Evolutionary conservation across 1,140 invertebrate genomes (phyloP).

Genomic region (Tenebrio molitor): DNA sequence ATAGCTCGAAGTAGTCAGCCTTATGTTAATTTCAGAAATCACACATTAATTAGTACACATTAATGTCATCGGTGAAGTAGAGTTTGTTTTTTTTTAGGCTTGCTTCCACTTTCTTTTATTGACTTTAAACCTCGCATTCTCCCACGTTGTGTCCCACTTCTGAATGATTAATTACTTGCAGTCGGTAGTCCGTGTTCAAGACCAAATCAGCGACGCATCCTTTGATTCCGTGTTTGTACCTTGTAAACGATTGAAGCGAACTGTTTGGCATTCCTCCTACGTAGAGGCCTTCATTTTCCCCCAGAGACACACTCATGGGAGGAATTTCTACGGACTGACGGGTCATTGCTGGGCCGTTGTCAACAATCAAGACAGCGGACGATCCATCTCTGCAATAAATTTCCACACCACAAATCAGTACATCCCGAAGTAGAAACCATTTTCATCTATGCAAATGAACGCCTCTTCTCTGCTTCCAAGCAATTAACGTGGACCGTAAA

Average conservation of each 20-base stretch:
- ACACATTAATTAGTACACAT: slow-evolving; percentile 58
- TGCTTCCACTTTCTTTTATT: slow-evolving; percentile 36
- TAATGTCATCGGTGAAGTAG: slow-evolving; percentile 49
- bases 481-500: no score
- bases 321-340: slow-evolving; percentile 86
- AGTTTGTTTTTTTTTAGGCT: slow-evolving; percentile 20
- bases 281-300: slow-evolving; percentile 83
- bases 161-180: slow-evolving; percentile 62
- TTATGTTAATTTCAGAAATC: slow-evolving; percentile 58
- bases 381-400: slow-evolving; percentile 81
- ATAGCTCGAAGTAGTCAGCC: slow-evolving; percentile 56
- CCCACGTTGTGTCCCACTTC: slow-evolving; percentile 62
- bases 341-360: slow-evolving; percentile 83
- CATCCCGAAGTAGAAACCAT: no score
- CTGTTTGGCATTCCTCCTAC: slow-evolving; percentile 84
- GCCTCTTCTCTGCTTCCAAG: no score
- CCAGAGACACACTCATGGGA: slow-evolving; percentile 86
- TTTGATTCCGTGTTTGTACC: slow-evolving; percentile 79
- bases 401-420: no score
- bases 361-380: slow-evolving; percentile 87
- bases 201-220: slow-evolving; percentile 87
- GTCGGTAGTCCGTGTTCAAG: slow-evolving; percentile 80
- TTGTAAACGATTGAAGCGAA: slow-evolving; percentile 71
- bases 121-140: slow-evolving; percentile 63
- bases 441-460: no score